Percentiles rank a stretch among this genome's conserved stretches.
Evolutionary conservation across 1,140 invertebrate species (phyloP).

Genomic region (Drosophila ambigua): DNA sequence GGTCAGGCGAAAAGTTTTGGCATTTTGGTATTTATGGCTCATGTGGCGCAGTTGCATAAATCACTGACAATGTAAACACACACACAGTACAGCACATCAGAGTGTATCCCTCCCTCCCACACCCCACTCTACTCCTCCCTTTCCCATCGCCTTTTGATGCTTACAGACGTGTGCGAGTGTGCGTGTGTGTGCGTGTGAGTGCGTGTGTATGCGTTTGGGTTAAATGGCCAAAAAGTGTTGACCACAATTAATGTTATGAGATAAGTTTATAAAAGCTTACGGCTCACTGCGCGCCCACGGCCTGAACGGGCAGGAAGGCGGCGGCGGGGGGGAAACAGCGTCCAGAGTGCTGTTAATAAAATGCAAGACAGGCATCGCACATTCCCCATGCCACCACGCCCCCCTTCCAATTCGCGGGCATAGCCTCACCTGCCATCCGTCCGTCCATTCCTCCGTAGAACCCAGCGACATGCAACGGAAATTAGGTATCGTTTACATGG

Average conservation of each 20-base stretch:
- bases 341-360: slow-evolving; percentile 57
- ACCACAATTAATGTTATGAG: slow-evolving; percentile 83
- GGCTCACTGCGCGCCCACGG: slow-evolving; percentile 40
- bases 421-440: not conserved
- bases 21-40: slow-evolving; percentile 83
- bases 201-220: slow-evolving; percentile 35
- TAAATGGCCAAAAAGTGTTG: slow-evolving; percentile 81
- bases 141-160: not conserved
- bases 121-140: too few species aligned
- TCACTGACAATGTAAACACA: slow-evolving; percentile 80
- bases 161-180: not conserved
- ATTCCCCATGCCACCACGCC: too few species aligned
- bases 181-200: not conserved
- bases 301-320: not conserved
- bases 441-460: not conserved
- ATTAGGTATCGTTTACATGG: slow-evolving; percentile 80
- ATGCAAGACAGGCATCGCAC: slow-evolving; percentile 54
- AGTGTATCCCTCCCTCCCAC: not conserved
- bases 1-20: slow-evolving; percentile 68
- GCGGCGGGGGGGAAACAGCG: not conserved
- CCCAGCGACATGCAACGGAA: slow-evolving; percentile 54
- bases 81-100: not conserved
- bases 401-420: too few species aligned
- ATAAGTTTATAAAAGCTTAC: slow-evolving; percentile 79
- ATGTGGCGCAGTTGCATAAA: slow-evolving; percentile 82